Base-by-base conservation (phyloP, 2,888 invertebrate species). In the Drosophila meridiana region DNA sequence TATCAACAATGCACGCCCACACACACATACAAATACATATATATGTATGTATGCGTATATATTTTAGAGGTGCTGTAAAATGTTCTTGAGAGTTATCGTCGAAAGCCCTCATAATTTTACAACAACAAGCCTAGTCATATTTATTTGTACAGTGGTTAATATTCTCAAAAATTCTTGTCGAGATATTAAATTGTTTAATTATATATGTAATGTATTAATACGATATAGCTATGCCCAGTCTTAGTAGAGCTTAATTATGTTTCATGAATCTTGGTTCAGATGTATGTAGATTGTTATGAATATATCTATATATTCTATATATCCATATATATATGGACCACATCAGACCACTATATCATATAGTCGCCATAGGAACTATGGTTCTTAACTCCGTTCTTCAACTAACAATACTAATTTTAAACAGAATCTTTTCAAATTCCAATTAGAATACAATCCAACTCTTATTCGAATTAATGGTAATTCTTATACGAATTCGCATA, bases 1-100 rank as follows among this genome's bases (percentile, higher is more conserved):
- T 79, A 87, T 20, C 20, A 20, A 20, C 20, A 20, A 20, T 20
- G 20, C 20, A 20, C 20, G 20, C 20, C 20, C 20, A 20, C 20
- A 20, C 20, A 20, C 20, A 20, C 20, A 20, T 1, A 20, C 20
- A 20, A 0, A 20, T 20, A 20, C 20, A 20, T 20, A 20, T 20
- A 14, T 9, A 32, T 38, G 14, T 36, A n/a, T 28, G 5, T 34
- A 4, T 43, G 9, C 32, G 32, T 8, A 45, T 47, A 26, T 30
- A 38, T 30, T 48, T 30, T 13, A 40, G 6, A 48, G 28, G n/a
- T 48, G 48, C 48, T 59, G 40, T 60, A 50, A 40, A 50, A 50
- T 40, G 4, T 8, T 40, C 26, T 48, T 32, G 8, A n/a, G 40
- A 3, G 32, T 14, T 48, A 14, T 64, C 34, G 40, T 58, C 6